Conservation (phyloP, 2,113 vertebrate species). For the Furnarius figulus region DNA sequence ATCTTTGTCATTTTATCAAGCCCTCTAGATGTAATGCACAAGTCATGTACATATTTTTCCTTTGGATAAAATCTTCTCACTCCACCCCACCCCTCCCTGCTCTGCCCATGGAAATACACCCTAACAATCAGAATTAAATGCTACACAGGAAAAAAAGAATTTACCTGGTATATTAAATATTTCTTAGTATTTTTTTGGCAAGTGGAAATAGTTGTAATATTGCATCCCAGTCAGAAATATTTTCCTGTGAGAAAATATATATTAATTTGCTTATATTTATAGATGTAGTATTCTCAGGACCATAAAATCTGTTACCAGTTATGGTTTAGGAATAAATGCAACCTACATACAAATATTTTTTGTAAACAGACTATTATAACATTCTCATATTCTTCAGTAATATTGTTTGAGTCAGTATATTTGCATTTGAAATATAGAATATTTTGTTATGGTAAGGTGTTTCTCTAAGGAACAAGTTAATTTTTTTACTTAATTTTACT, state of each 20-base stretch:
- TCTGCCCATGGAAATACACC: not conserved
- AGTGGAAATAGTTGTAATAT: not conserved
- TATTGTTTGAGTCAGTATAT: not conserved
- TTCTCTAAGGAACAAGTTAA: conserved; percentile 32
- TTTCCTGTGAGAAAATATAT: not conserved
- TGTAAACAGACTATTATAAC: not conserved
- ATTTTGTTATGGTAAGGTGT: not conserved
- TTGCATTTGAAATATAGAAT: not conserved
- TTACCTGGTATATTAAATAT: not conserved
- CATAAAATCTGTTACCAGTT: not conserved
- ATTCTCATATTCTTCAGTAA: not conserved
- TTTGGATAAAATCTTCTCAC: not conserved
- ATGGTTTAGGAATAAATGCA: not conserved
- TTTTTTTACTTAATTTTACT: conserved; percentile 3
- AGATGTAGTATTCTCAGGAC: not conserved
- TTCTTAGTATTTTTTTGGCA: not conserved
- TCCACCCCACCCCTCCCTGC: too few species aligned
- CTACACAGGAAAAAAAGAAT: not conserved
- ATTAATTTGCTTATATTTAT: not conserved
- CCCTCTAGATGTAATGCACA: not conserved
- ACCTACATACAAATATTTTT: not conserved
- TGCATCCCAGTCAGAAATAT: not conserved
- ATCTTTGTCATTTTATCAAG: not conserved
- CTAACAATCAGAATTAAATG: not conserved
- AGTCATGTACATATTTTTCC: not conserved